Percentiles rank a stretch among this genome's conserved stretches.
Conservation (phyloP, 2,113 vertebrate genomes). For the Actenoides hombroni region DNA sequence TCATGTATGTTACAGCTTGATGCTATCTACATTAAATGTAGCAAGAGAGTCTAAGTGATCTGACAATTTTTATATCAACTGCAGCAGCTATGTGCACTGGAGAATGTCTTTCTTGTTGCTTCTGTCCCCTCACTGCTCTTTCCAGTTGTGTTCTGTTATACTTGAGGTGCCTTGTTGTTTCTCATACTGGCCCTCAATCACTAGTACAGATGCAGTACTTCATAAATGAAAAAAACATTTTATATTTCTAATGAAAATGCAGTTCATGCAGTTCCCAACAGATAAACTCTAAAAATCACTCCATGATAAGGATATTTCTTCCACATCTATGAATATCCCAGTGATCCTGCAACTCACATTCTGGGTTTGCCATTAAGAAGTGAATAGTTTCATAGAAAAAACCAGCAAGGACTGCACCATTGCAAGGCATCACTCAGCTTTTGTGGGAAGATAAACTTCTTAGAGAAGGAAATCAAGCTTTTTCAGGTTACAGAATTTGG, state of each 20-base stretch:
- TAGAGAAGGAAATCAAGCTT: neutral
- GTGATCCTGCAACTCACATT: neutral
- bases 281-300: neutral
- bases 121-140: neutral
- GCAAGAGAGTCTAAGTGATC: fast-evolving
- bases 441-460: neutral
- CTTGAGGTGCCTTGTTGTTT: neutral
- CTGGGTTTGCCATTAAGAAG: neutral
- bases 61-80: neutral
- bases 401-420: neutral
- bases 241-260: neutral
- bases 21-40: neutral
- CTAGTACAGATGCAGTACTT: neutral
- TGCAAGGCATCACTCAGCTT: neutral
- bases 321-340: neutral
- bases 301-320: neutral
- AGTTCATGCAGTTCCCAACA: neutral
- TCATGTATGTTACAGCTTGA: neutral
- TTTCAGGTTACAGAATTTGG: neutral
- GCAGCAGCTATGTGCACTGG: neutral
- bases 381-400: neutral
- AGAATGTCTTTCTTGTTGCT: neutral
- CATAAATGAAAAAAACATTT: neutral
- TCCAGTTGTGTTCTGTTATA: neutral
- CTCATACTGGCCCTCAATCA: neutral